These are phyloP conservation scores for Rhombomys opimus DNA, from an alignment of 2,113 vertebrate species.

Conservation along the genomic window DNA sequence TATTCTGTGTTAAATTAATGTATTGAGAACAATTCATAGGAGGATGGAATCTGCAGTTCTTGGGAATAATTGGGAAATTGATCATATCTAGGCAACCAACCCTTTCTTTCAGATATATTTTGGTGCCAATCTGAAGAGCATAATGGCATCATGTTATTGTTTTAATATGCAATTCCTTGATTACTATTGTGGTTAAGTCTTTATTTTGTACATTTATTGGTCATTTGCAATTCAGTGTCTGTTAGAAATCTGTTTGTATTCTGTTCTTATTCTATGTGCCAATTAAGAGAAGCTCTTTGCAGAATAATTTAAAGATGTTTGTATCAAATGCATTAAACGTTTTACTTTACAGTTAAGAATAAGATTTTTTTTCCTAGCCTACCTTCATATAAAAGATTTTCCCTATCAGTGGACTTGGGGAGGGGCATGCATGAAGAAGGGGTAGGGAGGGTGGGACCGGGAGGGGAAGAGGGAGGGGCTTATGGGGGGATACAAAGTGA, in stretches of 20 bases:
- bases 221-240: background rate
- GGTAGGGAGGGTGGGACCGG: too few relatives aligned
- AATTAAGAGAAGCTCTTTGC: background rate
- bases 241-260: slow-evolving; percentile 1
- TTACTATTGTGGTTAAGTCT: background rate
- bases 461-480: too few relatives aligned
- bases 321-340: background rate
- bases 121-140: background rate
- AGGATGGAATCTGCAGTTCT: background rate
- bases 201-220: background rate
- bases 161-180: background rate
- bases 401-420: too few relatives aligned
- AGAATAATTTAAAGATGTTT: background rate
- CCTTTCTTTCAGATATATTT: background rate
- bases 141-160: background rate
- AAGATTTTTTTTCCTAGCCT: background rate
- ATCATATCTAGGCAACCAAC: background rate
- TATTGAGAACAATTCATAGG: background rate
- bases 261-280: background rate
- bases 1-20: background rate
- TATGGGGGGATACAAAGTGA: too few relatives aligned
- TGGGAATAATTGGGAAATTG: background rate
- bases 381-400: background rate
- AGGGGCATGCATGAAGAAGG: too few relatives aligned
- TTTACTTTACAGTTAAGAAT: background rate